These are phyloP conservation scores for Acyrthosiphon pisum DNA, from an alignment of 1,140 invertebrate genomes.

Conservation along the genomic window DNA sequence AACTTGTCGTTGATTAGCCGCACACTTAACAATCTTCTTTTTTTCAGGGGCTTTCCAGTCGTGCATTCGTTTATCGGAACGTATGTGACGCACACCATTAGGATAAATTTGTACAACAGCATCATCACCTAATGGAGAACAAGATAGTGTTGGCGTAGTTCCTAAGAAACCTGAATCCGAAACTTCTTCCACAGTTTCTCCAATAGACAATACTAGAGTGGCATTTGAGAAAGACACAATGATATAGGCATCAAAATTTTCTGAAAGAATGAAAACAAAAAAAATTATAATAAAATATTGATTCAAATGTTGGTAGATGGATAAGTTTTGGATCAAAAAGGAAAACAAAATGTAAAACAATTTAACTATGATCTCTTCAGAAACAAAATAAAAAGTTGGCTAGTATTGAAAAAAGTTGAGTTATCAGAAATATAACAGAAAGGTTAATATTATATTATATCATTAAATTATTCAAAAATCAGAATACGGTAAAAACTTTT, in stretches of 20 bases:
- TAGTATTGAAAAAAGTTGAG: neutral
- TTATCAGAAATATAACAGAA: neutral
- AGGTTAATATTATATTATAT: neutral
- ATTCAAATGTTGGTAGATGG: neutral
- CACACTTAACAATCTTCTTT: slow-evolving; percentile 96
- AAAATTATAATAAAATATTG: neutral
- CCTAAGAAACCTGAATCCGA: slow-evolving; percentile 99
- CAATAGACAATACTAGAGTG: slow-evolving; percentile 97
- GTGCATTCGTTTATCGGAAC: slow-evolving; percentile 96
- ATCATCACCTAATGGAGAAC: slow-evolving; percentile 96
- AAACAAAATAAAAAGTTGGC: slow-evolving; percentile 22
- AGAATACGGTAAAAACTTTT: neutral
- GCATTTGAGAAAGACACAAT: slow-evolving; percentile 99
- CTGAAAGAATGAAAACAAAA: slow-evolving; percentile 74
- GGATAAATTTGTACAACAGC: slow-evolving; percentile 98
- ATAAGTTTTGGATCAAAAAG: slow-evolving; percentile 16
- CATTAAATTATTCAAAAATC: neutral
- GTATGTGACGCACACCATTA: slow-evolving; percentile 97
- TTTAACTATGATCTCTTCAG: neutral
- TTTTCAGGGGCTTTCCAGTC: slow-evolving; percentile 99
- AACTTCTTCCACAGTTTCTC: slow-evolving; percentile 99
- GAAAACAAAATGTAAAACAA: slow-evolving; percentile 20
- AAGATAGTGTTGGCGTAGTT: slow-evolving; percentile 96
- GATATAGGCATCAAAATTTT: slow-evolving; percentile 99
- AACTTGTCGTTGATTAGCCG: slow-evolving; percentile 97